phyloP scores from a whole-genome alignment of 1,140 invertebrate species.

The Ephestia elutella region DNA sequence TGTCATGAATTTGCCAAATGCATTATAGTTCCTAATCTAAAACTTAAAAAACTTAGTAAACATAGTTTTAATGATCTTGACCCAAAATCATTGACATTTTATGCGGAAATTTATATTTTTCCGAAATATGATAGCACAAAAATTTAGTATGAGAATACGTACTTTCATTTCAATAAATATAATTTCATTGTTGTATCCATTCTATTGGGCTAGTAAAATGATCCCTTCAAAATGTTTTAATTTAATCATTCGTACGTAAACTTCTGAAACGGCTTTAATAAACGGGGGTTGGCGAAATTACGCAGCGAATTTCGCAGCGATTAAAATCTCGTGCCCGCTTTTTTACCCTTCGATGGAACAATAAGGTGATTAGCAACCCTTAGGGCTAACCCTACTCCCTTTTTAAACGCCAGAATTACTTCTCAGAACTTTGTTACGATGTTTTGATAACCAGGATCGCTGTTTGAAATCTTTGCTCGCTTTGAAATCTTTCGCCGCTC shows the following conservation, averaged over 20 bases:
- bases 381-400: slow-evolving; percentile 25
- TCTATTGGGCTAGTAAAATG: background rate
- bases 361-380: slow-evolving; percentile 37
- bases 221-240: background rate
- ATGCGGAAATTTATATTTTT: too few relatives aligned
- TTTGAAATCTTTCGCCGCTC: slow-evolving; percentile 20
- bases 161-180: background rate
- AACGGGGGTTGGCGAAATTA: slow-evolving; percentile 14
- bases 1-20: too few relatives aligned
- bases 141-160: too few relatives aligned
- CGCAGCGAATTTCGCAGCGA: slow-evolving; percentile 21
- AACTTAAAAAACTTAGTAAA: too few relatives aligned
- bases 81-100: too few relatives aligned
- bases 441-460: slow-evolving; percentile 31
- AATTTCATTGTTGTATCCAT: background rate
- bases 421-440: slow-evolving; percentile 34
- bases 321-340: slow-evolving; percentile 25
- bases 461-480: slow-evolving; percentile 15
- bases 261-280: background rate
- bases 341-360: slow-evolving; percentile 31
- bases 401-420: slow-evolving; percentile 31
- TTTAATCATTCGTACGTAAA: slow-evolving; percentile 2
- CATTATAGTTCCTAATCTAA: too few relatives aligned
- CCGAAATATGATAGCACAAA: too few relatives aligned
- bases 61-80: too few relatives aligned